A percentile compares a stretch with the other conserved stretches of the same genome.
These are phyloP conservation scores for Ptychoptera contaminata DNA, from an alignment of 2,888 invertebrate species.

Conservation along the genomic window DNA sequence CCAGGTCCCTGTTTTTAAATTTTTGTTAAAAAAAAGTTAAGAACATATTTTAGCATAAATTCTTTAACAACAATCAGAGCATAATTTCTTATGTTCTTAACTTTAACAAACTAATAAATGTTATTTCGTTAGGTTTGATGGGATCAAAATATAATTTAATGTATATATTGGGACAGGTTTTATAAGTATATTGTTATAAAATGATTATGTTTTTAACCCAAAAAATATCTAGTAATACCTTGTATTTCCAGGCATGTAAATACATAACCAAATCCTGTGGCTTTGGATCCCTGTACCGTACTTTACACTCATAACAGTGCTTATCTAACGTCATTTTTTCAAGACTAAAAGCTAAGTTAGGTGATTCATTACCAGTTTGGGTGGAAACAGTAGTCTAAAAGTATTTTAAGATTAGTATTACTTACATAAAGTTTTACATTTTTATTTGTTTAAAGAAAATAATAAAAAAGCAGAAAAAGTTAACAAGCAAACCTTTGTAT, in stretches of 20 bases:
- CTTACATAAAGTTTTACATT: neutral
- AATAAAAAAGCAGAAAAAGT: neutral
- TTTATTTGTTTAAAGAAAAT: neutral
- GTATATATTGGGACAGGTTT: neutral
- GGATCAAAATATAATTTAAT: too few species aligned
- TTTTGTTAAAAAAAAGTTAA: neutral
- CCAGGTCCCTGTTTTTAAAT: conserved; percentile 57
- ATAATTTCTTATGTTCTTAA: too few species aligned
- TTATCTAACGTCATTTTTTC: conserved; percentile 66
- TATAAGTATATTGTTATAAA: neutral
- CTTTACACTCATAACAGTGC: conserved; percentile 87
- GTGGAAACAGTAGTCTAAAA: conserved; percentile 63
- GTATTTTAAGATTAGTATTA: too few species aligned
- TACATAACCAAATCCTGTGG: conserved; percentile 90
- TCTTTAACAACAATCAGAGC: too few species aligned
- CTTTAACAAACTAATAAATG: too few species aligned
- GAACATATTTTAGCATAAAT: conserved; percentile 9
- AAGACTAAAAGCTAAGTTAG: conserved; percentile 45
- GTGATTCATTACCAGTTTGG: conserved; percentile 67
- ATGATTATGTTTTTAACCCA: too few species aligned
- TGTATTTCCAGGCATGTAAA: conserved; percentile 88
- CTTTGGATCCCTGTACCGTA: conserved; percentile 79
- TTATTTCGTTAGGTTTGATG: too few species aligned
- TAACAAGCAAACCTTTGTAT: too few species aligned
- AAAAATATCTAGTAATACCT: conserved; percentile 34